Evolutionary conservation across 2,888 invertebrate species (phyloP).

Genomic region (Esperia sulphurella): DNA sequence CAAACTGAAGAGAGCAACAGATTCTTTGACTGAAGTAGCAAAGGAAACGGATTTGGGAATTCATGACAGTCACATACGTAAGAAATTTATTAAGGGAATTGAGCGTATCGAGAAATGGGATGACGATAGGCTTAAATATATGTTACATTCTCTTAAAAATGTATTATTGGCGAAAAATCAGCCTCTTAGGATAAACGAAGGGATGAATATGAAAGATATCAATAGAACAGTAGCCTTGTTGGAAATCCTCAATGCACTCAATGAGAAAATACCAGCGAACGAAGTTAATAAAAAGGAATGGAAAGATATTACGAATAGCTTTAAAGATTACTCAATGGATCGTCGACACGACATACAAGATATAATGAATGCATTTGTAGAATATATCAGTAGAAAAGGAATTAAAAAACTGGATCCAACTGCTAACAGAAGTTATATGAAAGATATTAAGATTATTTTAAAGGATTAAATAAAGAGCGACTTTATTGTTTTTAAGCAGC

Average conservation of each 20-base stretch:
- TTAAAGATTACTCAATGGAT: slow-evolving; percentile 22
- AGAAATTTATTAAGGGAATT: slow-evolving; percentile 14
- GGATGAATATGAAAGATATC: slow-evolving; percentile 11
- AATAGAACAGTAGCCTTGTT: slow-evolving; percentile 33
- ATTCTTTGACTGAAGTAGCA: slow-evolving; percentile 34
- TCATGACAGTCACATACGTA: slow-evolving; percentile 17
- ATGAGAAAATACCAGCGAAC: slow-evolving; percentile 22
- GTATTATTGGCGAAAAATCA: slow-evolving; percentile 27
- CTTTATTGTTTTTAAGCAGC: no score
- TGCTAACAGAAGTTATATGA: no score
- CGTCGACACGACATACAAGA: slow-evolving; percentile 19
- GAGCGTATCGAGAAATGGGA: slow-evolving; percentile 13
- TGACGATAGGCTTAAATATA: slow-evolving; percentile 7
- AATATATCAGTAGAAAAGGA: slow-evolving; percentile 1
- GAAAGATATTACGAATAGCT: slow-evolving; percentile 21
- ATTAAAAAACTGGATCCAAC: neutral
- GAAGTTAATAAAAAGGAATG: slow-evolving; percentile 25
- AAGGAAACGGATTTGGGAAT: slow-evolving; percentile 24
- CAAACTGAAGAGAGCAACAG: slow-evolving; percentile 26
- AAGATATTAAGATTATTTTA: no score
- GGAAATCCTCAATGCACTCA: slow-evolving; percentile 29
- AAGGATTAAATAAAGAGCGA: no score
- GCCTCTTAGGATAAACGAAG: slow-evolving; percentile 21
- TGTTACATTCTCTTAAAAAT: slow-evolving; percentile 24
- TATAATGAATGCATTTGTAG: slow-evolving; percentile 17